phyloP scores from a whole-genome alignment of 2,888 invertebrate genomes.

The Disparrhopalites patrizii region DNA sequence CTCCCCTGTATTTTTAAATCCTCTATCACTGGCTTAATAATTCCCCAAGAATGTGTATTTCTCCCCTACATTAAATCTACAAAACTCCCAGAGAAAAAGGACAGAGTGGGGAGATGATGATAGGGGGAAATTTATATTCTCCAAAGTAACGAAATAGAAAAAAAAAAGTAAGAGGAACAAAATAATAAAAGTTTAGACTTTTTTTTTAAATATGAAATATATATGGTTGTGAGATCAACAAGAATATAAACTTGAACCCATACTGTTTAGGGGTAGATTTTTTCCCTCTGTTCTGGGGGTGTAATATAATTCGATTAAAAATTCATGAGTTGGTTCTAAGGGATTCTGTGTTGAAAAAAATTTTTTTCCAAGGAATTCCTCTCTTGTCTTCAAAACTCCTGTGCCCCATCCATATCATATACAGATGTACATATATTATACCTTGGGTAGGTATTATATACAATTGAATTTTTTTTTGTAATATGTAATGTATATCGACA shows the following conservation, averaged over 20 bases:
- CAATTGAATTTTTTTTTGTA: too few species aligned
- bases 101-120: conserved; percentile 9
- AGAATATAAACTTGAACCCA: conserved; percentile 25
- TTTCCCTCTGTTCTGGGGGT: too few species aligned
- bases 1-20: too few species aligned
- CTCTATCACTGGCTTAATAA: too few species aligned
- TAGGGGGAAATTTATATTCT: conserved; percentile 21
- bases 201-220: conserved; percentile 28
- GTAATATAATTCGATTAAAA: conserved; percentile 46
- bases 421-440: too few species aligned
- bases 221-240: conserved; percentile 22
- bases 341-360: conserved; percentile 23
- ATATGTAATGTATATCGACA: conserved; percentile 18
- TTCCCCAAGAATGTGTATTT: too few species aligned
- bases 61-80: too few species aligned
- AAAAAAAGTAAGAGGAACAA: conserved; percentile 1
- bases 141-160: conserved; percentile 10
- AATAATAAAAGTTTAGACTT: conserved; percentile 12
- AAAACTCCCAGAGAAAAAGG: background rate
- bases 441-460: too few species aligned
- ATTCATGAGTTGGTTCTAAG: conserved; percentile 46
- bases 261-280: conserved; percentile 26
- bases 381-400: too few species aligned
- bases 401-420: too few species aligned
- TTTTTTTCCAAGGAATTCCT: too few species aligned